Evolutionary conservation across 2,113 vertebrate genomes (phyloP), one percentile per base, ranked within the genome.

Genomic region (Arothron firmamentum): DNA sequence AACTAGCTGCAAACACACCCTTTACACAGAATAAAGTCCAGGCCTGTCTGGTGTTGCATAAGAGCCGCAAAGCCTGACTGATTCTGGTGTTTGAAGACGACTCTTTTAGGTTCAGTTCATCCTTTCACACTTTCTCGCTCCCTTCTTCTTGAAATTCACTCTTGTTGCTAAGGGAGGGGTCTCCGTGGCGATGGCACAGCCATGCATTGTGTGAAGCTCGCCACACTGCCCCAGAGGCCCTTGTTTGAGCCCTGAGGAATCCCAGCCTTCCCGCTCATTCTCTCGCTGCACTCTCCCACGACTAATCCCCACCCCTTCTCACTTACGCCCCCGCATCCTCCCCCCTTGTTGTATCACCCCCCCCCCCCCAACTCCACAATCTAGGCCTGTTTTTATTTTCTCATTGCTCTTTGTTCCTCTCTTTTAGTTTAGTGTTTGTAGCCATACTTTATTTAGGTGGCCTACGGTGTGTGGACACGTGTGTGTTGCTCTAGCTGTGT

Each of bases 251-350:
- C 68, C 65, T 62, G 54, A 83, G 86, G 86, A 88, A 85, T 88
- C 75, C 77, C 60, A 74, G 63, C 64, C 53, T 87, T 85, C 78
- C 77, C 77, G 65, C 84, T 84, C 82, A 75, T 84, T 87, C 82
- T 74, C 67, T 70, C 5, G 62, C 79, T 73, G 71, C 82, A 85
- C 75, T 89, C 86, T 88, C 85, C 86, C 86, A 88, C 78, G 80
- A 80, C 82, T 84, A 85, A 88, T 87, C 79, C 75, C 82, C 74
- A 70, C 72, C 77, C 79, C 72, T 70, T 78, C 83, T 85, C 85
- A 79, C 83, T 89, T 85, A 80, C 82, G 83, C 74, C 72, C 50
- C 43, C 84, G 52, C 62, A 75, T 60, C 70, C 65, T 74, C 62
- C 68, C 75, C 54, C 74, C 61, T 67, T 48, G 47, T 52, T 56